Base-by-base conservation (phyloP, 1,140 invertebrate species). In the Gyrodactylus bullatarudis region DNA sequence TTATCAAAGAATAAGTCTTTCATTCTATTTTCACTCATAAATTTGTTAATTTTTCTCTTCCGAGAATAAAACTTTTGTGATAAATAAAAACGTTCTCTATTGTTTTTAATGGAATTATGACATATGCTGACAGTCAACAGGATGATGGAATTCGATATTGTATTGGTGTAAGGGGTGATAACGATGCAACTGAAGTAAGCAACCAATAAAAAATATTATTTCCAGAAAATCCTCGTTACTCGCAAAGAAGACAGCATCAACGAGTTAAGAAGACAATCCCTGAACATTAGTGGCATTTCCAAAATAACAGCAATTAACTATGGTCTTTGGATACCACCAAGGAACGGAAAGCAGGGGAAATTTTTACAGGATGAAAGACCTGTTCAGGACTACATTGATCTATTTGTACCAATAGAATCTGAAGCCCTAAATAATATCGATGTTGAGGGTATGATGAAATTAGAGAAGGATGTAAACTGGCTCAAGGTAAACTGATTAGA, bases 341-440 rank as follows among this genome's bases (percentile, higher is more conserved):
- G 77, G 73, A 81, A 82, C 76, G 82, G 82, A 1, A 88, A 91
- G 80, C 91, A 92, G 54, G 94, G 94, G 26, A 97, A 97, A 83
- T 99, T 99, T 81, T 84, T 98, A 77, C 91, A 98, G 78, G 94
- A 99, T 81, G 92, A 97, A 81, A 84, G 93, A 68, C 85, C 88
- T 20, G 85, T 98, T 73, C 87, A 88, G 34, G 92, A 98, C 83
- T 98, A 98, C 84, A 54, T 54, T 54, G 34, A 54, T 16, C n/a
- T 54, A 54, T 54, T 54, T 54, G 34, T 54, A 54, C 34, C 34
- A 54, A 54, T 54, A 16, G n/a, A n/a, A 54, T 16, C 34, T 16
- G 8, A 8, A 54, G n/a, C 34, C 8, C n/a, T 54, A n/a, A 54
- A 54, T n/a, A 54, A 8, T 54, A 54, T 54, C 34, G 34, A 54